Conservation (phyloP, 2,797 vertebrate genomes). For the Dicrostonyx torquatus region DNA sequence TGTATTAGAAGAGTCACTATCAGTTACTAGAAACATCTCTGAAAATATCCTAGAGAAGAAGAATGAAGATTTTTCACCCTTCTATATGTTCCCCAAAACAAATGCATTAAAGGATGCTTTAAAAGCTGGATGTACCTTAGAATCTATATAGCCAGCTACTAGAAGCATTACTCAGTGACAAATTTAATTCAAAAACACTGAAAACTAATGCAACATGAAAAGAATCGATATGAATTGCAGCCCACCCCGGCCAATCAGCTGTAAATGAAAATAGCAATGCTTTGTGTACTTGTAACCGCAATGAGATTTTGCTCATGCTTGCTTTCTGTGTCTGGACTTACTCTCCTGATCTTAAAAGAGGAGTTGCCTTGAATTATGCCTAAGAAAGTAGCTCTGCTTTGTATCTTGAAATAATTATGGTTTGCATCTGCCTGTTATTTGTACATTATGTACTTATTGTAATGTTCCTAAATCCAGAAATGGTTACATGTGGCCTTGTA, state of each 20-base stretch:
- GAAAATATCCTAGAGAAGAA: neutral
- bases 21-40: neutral
- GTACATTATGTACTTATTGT: neutral
- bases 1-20: neutral
- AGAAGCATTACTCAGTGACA: conserved; percentile 6
- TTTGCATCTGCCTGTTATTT: conserved; percentile 69
- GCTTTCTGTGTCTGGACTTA: neutral
- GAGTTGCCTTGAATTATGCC: conserved; percentile 68
- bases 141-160: neutral
- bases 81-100: neutral
- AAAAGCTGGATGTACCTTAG: neutral
- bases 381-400: conserved; percentile 39
- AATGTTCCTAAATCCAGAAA: neutral
- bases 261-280: neutral
- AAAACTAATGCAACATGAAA: neutral
- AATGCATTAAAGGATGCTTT: neutral
- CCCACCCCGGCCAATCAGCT: neutral
- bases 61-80: neutral
- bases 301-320: neutral
- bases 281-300: neutral
- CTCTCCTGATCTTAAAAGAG: conserved; percentile 47
- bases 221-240: neutral
- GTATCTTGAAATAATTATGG: conserved; percentile 72
- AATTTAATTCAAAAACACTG: neutral
- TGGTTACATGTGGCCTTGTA: neutral